Evolutionary conservation across 2,113 vertebrate genomes (phyloP).

Genomic region (Aspiorhynchus laticeps): DNA sequence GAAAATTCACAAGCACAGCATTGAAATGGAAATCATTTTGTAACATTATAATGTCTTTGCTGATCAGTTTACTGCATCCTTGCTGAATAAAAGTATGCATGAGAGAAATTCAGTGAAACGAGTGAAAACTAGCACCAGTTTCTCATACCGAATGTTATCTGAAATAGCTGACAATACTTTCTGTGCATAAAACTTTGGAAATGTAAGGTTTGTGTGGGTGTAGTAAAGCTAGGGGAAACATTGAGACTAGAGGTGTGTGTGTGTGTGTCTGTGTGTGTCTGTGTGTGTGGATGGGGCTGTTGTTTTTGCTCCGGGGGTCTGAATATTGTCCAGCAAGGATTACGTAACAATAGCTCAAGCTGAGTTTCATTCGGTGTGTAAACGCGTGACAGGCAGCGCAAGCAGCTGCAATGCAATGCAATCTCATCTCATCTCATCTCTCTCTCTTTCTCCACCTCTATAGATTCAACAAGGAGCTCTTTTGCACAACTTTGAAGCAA

Average conservation of each 20-base stretch:
- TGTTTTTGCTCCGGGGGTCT: slow-evolving; percentile 52
- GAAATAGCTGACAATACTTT: not conserved
- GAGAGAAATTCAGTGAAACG: not conserved
- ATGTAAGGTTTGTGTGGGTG: not conserved
- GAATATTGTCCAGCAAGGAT: slow-evolving; percentile 53
- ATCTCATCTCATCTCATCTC: not conserved
- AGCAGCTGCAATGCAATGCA: slow-evolving; percentile 38
- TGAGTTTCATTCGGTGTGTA: slow-evolving; percentile 47
- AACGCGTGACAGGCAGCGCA: slow-evolving; percentile 34
- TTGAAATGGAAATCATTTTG: not conserved
- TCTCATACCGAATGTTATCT: not conserved
- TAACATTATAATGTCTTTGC: not conserved
- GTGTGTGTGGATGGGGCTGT: slow-evolving; percentile 15
- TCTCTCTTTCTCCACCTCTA: not conserved
- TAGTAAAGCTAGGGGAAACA: not conserved
- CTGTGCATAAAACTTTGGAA: slow-evolving; percentile 1
- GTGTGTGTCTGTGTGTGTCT: slow-evolving; percentile 8
- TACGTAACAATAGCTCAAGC: slow-evolving; percentile 53
- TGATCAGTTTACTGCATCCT: not conserved
- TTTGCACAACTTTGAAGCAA: slow-evolving; percentile 8
- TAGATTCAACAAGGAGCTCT: slow-evolving; percentile 2
- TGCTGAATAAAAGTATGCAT: not conserved
- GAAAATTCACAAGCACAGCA: not conserved
- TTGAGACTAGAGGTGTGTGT: slow-evolving; percentile 5
- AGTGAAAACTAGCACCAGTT: not conserved